Evolutionary conservation across 2,888 invertebrate species (phyloP), one percentile per base, ranked within the genome.

Genomic region (Cepaea hortensis): DNA sequence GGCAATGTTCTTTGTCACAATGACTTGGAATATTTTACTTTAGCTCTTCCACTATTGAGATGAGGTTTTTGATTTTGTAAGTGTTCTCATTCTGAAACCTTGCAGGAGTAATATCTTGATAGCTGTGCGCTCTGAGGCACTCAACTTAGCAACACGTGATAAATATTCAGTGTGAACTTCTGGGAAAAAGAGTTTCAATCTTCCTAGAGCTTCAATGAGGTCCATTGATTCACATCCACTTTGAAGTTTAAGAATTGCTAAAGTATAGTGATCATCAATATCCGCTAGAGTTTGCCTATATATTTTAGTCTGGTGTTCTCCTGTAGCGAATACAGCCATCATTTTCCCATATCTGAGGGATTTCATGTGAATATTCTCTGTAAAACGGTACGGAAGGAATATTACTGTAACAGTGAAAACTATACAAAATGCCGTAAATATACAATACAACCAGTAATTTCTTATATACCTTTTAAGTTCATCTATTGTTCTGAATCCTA

Each of bases 141-240:
- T 89, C 23, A 87, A 75, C n/a, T 87, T 85, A 23, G 88, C 73
- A 23, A 91, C 62, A 5, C 88, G 86, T 20, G 87, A 82, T 9
- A 86, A 84, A 65, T 86, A 82, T 35, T 46, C 15, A 55, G 77
- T 62, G 9, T 89, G 87, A 3, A 88, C 90, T 15, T 90, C 90
- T 4, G 92, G 92, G 81, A 92, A 92, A 46, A 92, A 90, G 13
- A 87, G 79, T 46, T 89, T 89, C 79, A 92, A 87, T 84, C 92
- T 86, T 6, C 90, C 89, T 3, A 92, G 50, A 11, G 92, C 92
- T 70, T 90, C 83, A 0, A 90, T 73, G 35, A 88, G 82, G n/a
- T 86, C 87, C 83, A 87, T 87, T 4, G 82, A 50, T 35, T 79
- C 62, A 11, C 81, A 82, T 1, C 72, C 70, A 11, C 62, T 80